Conservation (phyloP, 2,888 invertebrate genomes). For the Acanthosepion esculentum region DNA sequence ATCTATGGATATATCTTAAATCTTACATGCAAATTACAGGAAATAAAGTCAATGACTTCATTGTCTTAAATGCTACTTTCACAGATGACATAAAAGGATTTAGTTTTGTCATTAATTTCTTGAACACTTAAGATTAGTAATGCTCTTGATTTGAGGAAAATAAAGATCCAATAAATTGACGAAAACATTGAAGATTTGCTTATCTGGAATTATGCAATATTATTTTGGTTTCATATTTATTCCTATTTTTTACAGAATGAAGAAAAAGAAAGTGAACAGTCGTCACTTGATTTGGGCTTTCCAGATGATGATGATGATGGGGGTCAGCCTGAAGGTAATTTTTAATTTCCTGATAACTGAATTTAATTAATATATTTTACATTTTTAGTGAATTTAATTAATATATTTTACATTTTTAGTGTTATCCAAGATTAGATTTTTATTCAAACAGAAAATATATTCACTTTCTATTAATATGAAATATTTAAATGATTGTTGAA, state of each 20-base stretch:
- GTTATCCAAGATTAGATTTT: neutral
- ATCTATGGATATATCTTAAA: neutral
- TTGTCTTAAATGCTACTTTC: too few species aligned
- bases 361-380: neutral
- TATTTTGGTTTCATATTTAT: neutral
- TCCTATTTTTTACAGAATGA: conserved; percentile 55
- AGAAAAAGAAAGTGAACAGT: conserved; percentile 66
- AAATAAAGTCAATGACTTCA: neutral
- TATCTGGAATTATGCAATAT: neutral
- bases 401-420: neutral
- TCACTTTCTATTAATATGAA: too few species aligned
- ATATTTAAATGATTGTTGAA: too few species aligned
- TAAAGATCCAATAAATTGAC: too few species aligned
- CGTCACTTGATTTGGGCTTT: conserved; percentile 83
- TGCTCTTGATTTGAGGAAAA: too few species aligned
- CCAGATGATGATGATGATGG: conserved; percentile 82
- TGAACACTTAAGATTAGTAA: too few species aligned
- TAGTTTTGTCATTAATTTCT: too few species aligned
- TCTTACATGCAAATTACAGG: neutral
- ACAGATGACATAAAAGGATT: too few species aligned
- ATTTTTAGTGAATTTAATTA: too few species aligned
- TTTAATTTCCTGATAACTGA: neutral
- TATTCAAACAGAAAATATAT: too few species aligned
- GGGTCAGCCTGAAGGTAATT: conserved; percentile 88
- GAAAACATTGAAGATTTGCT: neutral